A percentile compares a stretch with the other conserved stretches of the same genome.
These are phyloP conservation scores for Oreamnos americanus DNA, from an alignment of 2,113 vertebrate species.

Conservation along the genomic window DNA sequence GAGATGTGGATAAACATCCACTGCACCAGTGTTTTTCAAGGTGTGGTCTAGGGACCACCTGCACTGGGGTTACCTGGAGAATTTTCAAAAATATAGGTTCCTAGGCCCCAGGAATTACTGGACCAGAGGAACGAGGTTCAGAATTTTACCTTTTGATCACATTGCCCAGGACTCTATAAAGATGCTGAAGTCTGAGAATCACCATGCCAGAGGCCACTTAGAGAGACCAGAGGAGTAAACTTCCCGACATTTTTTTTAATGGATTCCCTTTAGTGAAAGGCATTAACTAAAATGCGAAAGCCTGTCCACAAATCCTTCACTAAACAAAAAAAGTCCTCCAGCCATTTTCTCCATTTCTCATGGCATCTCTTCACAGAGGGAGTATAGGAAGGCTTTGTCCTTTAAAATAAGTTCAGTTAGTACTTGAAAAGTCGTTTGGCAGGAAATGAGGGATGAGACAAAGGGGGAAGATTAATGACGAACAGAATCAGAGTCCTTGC, in stretches of 20 bases:
- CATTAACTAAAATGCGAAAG: slow-evolving; percentile 30
- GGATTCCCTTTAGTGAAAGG: slow-evolving; percentile 8
- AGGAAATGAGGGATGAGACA: slow-evolving; percentile 64
- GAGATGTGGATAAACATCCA: slow-evolving; percentile 33
- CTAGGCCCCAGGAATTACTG: background rate
- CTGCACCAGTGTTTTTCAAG: background rate
- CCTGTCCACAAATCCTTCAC: background rate
- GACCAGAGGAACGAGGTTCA: background rate
- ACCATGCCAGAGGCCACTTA: background rate
- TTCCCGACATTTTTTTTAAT: background rate
- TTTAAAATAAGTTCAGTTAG: slow-evolving; percentile 61
- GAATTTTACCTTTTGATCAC: background rate
- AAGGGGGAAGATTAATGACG: slow-evolving; percentile 65
- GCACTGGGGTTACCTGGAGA: background rate
- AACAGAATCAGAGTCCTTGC: slow-evolving; percentile 66
- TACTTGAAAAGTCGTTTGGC: slow-evolving; percentile 69
- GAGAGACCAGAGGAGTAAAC: background rate
- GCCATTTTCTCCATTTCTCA: slow-evolving; percentile 1
- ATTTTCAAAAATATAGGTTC: background rate
- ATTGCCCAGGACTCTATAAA: background rate
- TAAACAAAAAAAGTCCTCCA: background rate
- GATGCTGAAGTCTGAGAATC: background rate
- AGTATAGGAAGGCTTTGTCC: slow-evolving; percentile 39
- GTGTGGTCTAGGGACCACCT: background rate
- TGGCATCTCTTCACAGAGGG: background rate